A percentile compares a stretch with the other conserved stretches of the same genome.
phyloP scores from a whole-genome alignment of 2,797 vertebrate genomes.

The Dicrostonyx torquatus region DNA sequence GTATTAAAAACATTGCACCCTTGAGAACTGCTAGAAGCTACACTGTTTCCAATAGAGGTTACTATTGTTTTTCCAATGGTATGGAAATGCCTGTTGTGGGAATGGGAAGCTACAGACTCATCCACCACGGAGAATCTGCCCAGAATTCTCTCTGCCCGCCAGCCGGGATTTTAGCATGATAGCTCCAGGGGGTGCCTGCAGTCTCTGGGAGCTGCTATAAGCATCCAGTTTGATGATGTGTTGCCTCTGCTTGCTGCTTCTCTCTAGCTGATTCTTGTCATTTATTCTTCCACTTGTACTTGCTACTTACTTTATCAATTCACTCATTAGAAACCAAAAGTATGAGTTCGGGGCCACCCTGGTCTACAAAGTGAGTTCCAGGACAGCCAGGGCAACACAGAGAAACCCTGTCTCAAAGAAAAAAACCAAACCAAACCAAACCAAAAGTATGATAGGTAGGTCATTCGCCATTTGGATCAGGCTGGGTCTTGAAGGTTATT shows the following conservation, averaged over 20 bases:
- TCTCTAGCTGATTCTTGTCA: background rate
- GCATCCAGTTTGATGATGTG: background rate
- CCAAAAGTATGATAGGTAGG: background rate
- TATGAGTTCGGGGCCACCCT: no score
- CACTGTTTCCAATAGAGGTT: background rate
- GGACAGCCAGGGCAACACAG: no score
- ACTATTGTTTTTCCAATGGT: background rate
- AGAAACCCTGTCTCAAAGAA: no score
- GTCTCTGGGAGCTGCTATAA: background rate
- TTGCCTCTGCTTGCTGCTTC: background rate
- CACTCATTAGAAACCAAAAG: background rate
- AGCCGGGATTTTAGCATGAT: background rate
- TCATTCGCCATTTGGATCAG: background rate
- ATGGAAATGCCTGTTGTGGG: background rate
- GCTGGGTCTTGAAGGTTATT: background rate
- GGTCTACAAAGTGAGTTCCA: no score
- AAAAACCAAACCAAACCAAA: background rate
- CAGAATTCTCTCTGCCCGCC: background rate
- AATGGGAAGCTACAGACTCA: background rate
- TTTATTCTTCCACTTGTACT: background rate
- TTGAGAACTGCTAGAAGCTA: background rate
- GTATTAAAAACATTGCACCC: background rate
- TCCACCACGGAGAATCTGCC: background rate
- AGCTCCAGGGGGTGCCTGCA: background rate
- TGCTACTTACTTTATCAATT: background rate